These are phyloP conservation scores for Aphrocallistes beatrix DNA, from an alignment of 37 sponge, comb jelly and placozoan genomes.

Conservation along the genomic window DNA sequence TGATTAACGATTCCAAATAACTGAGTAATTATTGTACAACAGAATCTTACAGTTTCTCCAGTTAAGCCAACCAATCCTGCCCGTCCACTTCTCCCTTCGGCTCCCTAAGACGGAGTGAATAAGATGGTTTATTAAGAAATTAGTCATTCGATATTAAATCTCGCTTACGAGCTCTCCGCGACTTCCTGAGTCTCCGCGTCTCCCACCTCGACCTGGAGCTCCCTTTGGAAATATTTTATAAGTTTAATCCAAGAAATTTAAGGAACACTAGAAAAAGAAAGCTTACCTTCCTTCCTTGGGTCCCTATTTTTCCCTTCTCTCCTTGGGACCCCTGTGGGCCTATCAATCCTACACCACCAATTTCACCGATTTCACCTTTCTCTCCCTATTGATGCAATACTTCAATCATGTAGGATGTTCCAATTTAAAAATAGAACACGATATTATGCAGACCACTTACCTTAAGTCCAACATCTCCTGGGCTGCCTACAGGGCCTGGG, in stretches of 20 bases:
- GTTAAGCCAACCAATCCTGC: background rate
- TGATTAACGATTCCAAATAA: too few species aligned
- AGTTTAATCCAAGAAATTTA: background rate
- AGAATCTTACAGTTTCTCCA: background rate
- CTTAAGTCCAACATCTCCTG: constrained; percentile 1
- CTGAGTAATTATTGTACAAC: too few species aligned
- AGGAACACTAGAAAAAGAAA: background rate
- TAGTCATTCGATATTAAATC: background rate
- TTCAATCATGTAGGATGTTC: background rate
- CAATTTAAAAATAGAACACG: background rate
- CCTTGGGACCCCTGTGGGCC: constrained; percentile 15
- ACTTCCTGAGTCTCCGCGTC: background rate
- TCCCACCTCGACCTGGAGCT: background rate
- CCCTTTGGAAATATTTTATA: background rate
- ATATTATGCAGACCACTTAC: background rate
- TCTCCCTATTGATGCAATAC: constrained; percentile 17
- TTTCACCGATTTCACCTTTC: background rate
- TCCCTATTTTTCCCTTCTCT: constrained; percentile 22
- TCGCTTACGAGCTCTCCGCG: background rate
- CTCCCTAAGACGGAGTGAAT: background rate
- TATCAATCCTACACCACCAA: background rate
- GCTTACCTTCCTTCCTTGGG: background rate
- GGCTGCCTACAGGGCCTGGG: background rate
- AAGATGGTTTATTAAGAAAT: background rate
- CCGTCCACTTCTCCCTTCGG: background rate